Percentiles rank a stretch among this genome's conserved stretches.
Evolutionary conservation across 2,113 vertebrate species (phyloP).

Genomic region (Trematocara variabile): DNA sequence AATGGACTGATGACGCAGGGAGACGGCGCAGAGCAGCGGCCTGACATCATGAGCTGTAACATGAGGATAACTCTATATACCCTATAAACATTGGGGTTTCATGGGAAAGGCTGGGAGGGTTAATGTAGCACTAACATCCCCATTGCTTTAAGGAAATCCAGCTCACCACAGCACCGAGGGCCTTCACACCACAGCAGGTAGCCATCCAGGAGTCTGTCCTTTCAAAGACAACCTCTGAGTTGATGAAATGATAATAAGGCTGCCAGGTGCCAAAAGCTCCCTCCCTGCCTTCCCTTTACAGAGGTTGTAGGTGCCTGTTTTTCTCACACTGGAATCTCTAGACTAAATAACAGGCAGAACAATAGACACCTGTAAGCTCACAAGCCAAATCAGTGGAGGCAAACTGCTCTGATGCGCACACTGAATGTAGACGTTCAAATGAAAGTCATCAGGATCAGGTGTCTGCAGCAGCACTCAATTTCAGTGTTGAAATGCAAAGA

Average conservation of each 20-base stretch:
- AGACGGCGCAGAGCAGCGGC: not conserved
- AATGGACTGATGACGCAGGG: conserved; percentile 46
- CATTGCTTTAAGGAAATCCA: not conserved
- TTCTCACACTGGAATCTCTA: conserved; percentile 2
- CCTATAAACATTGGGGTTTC: conserved; percentile 48
- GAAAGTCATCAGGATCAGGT: not conserved
- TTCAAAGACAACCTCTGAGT: not conserved
- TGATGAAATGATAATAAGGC: conserved; percentile 30
- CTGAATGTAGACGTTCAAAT: not conserved
- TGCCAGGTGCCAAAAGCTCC: not conserved
- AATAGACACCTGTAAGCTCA: conserved; percentile 8
- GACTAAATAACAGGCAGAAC: conserved; percentile 7
- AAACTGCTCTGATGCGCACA: not conserved
- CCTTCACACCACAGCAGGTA: not conserved
- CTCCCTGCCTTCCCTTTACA: not conserved
- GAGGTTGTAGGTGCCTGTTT: not conserved
- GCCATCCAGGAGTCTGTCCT: conserved; percentile 5
- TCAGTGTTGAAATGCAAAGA: not conserved
- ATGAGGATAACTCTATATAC: conserved; percentile 30
- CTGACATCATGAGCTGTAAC: conserved; percentile 43
- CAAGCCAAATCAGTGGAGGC: not conserved
- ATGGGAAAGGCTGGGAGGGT: not conserved
- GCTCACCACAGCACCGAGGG: not conserved
- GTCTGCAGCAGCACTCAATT: not conserved
- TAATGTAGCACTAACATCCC: not conserved